These are phyloP conservation scores for Poecile atricapillus DNA, from an alignment of 2,113 vertebrate species.

Conservation along the genomic window DNA sequence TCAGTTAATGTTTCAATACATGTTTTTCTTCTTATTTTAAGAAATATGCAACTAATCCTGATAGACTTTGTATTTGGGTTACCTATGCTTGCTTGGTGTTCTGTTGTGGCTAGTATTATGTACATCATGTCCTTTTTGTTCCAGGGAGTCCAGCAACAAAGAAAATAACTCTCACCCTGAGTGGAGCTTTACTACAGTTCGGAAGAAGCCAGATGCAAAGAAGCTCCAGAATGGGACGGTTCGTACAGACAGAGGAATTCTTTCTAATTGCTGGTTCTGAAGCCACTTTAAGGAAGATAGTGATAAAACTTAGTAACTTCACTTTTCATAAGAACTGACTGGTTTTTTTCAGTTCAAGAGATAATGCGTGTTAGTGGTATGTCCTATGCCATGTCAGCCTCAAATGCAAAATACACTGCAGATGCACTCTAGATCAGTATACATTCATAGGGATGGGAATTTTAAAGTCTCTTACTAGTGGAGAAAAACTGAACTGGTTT, in stretches of 20 bases:
- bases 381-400: not conserved
- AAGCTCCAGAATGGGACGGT: slow-evolving; percentile 89
- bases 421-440: no score
- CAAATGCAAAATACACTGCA: not conserved
- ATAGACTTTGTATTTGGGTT: not conserved
- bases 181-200: slow-evolving; percentile 93
- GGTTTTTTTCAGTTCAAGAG: not conserved
- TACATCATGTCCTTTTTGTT: not conserved
- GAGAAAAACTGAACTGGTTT: not conserved
- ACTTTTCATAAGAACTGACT: not conserved
- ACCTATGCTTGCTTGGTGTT: not conserved
- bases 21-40: not conserved
- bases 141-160: slow-evolving; percentile 87
- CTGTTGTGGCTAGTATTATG: not conserved
- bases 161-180: slow-evolving; percentile 84
- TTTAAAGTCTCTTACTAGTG: not conserved
- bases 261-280: not conserved
- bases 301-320: not conserved
- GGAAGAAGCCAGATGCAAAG: slow-evolving; percentile 88
- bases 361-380: not conserved
- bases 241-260: slow-evolving; percentile 4
- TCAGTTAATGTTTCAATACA: not conserved
- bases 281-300: not conserved
- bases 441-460: not conserved
- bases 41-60: not conserved